These are phyloP conservation scores for Electrona antarctica DNA, from an alignment of 2,113 vertebrate genomes.

Conservation along the genomic window DNA sequence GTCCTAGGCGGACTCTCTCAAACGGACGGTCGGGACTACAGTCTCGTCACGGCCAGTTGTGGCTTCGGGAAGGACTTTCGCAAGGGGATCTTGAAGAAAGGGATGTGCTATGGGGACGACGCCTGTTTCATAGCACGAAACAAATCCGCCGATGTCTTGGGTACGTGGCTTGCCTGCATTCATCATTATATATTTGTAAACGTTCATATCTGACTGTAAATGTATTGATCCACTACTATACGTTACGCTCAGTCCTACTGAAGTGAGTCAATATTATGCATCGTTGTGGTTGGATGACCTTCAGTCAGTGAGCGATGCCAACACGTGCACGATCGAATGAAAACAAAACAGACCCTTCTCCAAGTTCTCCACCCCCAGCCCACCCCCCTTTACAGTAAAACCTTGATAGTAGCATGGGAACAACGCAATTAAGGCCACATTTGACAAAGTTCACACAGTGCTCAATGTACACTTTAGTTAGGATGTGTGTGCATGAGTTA, in stretches of 20 bases:
- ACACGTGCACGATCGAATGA: slow-evolving; percentile 63
- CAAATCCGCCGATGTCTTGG: slow-evolving; percentile 91
- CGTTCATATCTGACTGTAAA: too few relatives aligned
- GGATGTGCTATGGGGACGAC: slow-evolving; percentile 97
- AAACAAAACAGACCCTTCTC: slow-evolving; percentile 53
- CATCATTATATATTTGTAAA: too few relatives aligned
- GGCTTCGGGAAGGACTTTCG: slow-evolving; percentile 99
- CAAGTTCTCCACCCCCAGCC: background rate
- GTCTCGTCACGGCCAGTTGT: slow-evolving; percentile 93
- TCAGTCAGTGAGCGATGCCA: slow-evolving; percentile 57
- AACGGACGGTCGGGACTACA: slow-evolving; percentile 94
- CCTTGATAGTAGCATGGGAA: background rate
- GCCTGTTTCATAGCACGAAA: slow-evolving; percentile 95
- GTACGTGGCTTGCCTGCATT: slow-evolving; percentile 74
- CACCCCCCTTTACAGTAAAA: background rate
- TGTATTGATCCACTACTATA: too few relatives aligned
- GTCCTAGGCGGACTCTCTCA: slow-evolving; percentile 97
- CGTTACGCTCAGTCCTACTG: too few relatives aligned
- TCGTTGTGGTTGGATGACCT: slow-evolving; percentile 58
- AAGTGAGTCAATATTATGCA: too few relatives aligned
- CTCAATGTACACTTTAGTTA: background rate
- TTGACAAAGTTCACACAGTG: rapidly evolving
- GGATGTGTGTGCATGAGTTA: background rate
- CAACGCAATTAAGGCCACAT: background rate
- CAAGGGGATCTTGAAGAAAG: slow-evolving; percentile 98